Evolutionary conservation across 2,113 vertebrate species (phyloP).

Genomic region (Ptychochromis oligacanthus): DNA sequence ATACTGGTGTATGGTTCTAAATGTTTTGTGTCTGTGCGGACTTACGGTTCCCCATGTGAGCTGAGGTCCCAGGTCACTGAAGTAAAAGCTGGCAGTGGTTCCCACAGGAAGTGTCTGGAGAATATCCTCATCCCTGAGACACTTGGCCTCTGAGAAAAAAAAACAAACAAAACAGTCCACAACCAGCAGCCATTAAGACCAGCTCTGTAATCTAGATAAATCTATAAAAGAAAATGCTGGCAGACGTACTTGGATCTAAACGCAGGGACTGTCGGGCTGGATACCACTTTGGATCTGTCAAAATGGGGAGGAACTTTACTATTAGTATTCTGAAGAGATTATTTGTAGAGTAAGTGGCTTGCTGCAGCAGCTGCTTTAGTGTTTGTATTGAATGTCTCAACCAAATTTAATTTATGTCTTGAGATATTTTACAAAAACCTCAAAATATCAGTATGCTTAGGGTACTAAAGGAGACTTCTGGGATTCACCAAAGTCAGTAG

Average conservation of each 20-base stretch:
- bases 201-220: neutral
- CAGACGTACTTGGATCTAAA: conserved; percentile 89
- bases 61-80: conserved; percentile 92
- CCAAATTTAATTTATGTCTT: neutral
- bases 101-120: conserved; percentile 93
- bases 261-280: conserved; percentile 91
- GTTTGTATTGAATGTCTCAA: neutral
- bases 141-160: conserved; percentile 84
- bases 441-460: neutral
- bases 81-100: conserved; percentile 93
- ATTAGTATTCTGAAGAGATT: neutral
- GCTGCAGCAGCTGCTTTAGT: neutral
- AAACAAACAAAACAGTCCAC: conserved; percentile 6
- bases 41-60: conserved; percentile 97
- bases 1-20: neutral
- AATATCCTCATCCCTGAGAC: conserved; percentile 90
- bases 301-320: conserved; percentile 8
- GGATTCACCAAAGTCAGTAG: no score
- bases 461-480: neutral
- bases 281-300: conserved; percentile 91
- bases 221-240: neutral
- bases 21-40: conserved; percentile 11
- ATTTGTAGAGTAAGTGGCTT: neutral
- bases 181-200: neutral
- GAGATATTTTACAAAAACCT: neutral